Evolutionary conservation across 2,113 vertebrate species (phyloP), one percentile per base, ranked within the genome.

Genomic region (Vidua macroura): DNA sequence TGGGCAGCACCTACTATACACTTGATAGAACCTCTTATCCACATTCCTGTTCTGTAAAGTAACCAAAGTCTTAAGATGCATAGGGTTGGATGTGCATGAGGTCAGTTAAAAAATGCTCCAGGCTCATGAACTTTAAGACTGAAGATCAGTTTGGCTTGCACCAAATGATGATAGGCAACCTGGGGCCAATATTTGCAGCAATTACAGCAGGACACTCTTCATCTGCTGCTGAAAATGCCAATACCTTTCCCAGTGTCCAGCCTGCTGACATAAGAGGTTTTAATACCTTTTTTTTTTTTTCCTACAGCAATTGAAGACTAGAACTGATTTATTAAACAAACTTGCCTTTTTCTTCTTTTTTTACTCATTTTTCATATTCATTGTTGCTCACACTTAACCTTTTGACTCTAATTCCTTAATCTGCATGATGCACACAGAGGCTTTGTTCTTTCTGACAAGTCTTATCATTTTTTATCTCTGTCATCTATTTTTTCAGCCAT

Each of bases 401-500:
- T 94, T 91, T 95, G 96, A 97, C 97, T 98, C 95, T 95, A 97
- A 97, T 97, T 97, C 96, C 97, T 98, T 97, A 97, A 98, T 96
- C 95, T 96, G 97, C 96, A 96, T 96, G 97, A 98, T 97, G 96
- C 92, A 96, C 95, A 97, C 95, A 96, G 62, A 95, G 92, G 88
- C 98, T 98, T 98, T 98, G 98, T 98, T 98, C 98, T 98, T 96
- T 95, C 73, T 97, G 98, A 98, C 97, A 97, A 89, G 94, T 70
- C 96, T 98, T 98, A 98, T 97, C 97, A 96, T 96, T 97, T 98
- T 98, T 98, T 98, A 98, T 98, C 98, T 98, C 77, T 97, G 93
- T 95, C 96, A 97, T 98, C 97, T 97, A 90, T 97, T 97, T 97
- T 97, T 97, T 91, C 92, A 97, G 95, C 94, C 96, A 97, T 98